Evolutionary conservation across 1,140 invertebrate genomes (phyloP), one percentile per base, ranked within the genome.

Genomic region (Pomacea maculata): DNA sequence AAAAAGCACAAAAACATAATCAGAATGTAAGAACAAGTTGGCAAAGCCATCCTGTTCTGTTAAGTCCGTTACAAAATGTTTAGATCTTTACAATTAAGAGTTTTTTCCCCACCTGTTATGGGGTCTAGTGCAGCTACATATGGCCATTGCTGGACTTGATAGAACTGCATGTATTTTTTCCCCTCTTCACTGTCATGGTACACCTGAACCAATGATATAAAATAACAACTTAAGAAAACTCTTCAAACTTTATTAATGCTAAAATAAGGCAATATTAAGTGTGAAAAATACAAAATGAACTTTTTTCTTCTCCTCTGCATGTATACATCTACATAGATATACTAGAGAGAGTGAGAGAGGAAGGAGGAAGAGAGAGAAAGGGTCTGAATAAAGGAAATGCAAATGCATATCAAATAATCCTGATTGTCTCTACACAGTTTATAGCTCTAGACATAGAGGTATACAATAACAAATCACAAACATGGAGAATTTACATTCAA

Each of bases 51-150:
- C 34, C 34, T 45, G 34, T 6, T 45, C 6, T 45, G 34, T 45
- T 45, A 45, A 45, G 3, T 45, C 2, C 6, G 34, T 45, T 45
- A 45, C 6, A 45, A 45, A 45, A 45, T 45, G 2, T 6, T 45
- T 45, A 45, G 6, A 21, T 29, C 71, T 64, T 14, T 57, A 21
- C 19, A 19, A 55, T 5, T 76, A 21, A 3, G 21, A 76, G 15
- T 55, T 61, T 25, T 21, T n/a, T 52, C 61, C 25, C 78, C 80
- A 87, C 95, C 95, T 75, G 95, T 96, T 86, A 94, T 92, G 45
- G 95, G 95, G 92, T 96, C 95, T 78, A 96, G 91, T 15, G 96
- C 92, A 82, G 95, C 94, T 80, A 96, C 90, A 87, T 95, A 95
- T 8, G 95, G 95, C 88, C 94, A 95, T n/a, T 92, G 86, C 11